Evolutionary conservation across 2,113 vertebrate species (phyloP), one percentile per base, ranked within the genome.

Genomic region (Arizona elegans): DNA sequence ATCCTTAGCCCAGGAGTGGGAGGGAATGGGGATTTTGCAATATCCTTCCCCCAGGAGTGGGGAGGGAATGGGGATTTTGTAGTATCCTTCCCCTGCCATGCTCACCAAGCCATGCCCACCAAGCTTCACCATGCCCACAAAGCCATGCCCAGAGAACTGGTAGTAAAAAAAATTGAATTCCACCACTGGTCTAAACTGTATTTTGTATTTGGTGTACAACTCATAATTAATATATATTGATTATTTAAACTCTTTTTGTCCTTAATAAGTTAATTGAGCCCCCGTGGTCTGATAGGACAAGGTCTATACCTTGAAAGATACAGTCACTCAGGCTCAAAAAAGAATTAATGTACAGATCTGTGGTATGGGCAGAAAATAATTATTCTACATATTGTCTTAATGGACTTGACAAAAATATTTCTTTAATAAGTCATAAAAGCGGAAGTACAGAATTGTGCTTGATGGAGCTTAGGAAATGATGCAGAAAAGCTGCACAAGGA

Each of bases 341-440:
- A 89, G 9, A 81, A 54, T 55, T 50, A 90, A 52, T 89, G 53
- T 85, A 53, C 88, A 52, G 55, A 23, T 89, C 23, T 50, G 33
- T 85, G 70, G 43, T 55, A 29, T 70, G 52, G 54, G 58, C 8
- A 11, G 54, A 86, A 24, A 55, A 19, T 56, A 86, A 52, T 88
- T 54, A 65, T 87, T 62, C 47, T 65, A 92, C 10, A 54, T 52
- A 86, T 59, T 89, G 47, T 75, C 87, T 6, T 90, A 90, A 86
- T 92, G 70, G 88, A 59, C 15, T 58, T 90, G 54, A 53, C 13
- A 86, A 55, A 29, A 33, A 33, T 52, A 89, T 23, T 47, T 75
- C 62, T 75, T 92, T 56, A 86, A 88, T 75, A 43, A 52, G 29
- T 53, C 88, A 86, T 86, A 59, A 93, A 93, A 93, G 87, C 26